Evolutionary conservation across 2,797 vertebrate genomes (phyloP).

Genomic region (Darevskia nairensis): DNA sequence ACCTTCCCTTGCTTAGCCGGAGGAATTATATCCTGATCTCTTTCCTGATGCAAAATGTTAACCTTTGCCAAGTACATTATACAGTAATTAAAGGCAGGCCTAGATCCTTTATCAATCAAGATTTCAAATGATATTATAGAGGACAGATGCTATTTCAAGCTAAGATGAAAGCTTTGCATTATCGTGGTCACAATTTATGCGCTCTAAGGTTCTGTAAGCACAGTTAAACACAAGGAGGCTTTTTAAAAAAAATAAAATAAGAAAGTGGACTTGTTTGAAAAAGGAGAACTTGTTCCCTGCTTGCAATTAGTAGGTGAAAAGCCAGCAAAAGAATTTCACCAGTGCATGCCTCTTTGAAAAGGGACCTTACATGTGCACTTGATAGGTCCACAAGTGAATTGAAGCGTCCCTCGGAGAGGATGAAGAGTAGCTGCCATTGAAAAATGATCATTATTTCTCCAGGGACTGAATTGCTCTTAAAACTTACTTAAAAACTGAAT

Average conservation of each 20-base stretch:
- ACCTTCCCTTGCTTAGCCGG: conserved; percentile 42
- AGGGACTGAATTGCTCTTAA: conserved; percentile 39
- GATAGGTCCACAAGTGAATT: conserved; percentile 54
- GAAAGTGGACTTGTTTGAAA: conserved; percentile 57
- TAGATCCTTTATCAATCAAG: conserved; percentile 69
- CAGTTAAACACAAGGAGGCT: conserved; percentile 29
- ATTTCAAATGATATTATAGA: conserved; percentile 70
- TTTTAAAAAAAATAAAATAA: conserved; percentile 46
- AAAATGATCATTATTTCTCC: conserved; percentile 51
- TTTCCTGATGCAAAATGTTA: conserved; percentile 65
- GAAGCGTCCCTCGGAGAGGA: conserved; percentile 25
- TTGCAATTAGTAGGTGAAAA: conserved; percentile 75
- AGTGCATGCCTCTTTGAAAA: conserved; percentile 46
- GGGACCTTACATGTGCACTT: conserved; percentile 34
- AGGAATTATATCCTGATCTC: conserved; percentile 60
- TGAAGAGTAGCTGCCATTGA: conserved; percentile 35
- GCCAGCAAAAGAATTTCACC: conserved; percentile 58
- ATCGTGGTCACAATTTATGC: conserved; percentile 61
- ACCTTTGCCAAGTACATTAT: conserved; percentile 70
- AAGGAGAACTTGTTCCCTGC: conserved; percentile 50
- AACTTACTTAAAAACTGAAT: conserved; percentile 17
- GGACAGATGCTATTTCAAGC: conserved; percentile 67
- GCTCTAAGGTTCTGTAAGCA: conserved; percentile 19
- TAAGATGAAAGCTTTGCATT: conserved; percentile 68
- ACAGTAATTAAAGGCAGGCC: conserved; percentile 73